Percentiles rank a stretch among this genome's conserved stretches.
Conservation (phyloP, 2,888 invertebrate genomes). For the Rhorus exstirpatorius region DNA sequence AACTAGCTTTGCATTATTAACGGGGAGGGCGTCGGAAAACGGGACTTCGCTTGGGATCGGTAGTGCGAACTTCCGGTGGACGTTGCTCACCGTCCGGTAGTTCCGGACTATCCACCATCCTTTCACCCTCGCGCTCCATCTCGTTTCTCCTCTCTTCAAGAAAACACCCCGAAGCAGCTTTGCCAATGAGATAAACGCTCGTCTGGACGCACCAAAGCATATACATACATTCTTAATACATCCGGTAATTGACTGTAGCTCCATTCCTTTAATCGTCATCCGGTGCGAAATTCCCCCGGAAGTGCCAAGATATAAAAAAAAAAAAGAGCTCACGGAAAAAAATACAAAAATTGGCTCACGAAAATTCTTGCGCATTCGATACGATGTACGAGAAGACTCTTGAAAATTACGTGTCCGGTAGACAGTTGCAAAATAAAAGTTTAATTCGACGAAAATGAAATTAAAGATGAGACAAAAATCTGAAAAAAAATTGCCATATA, state of each 20-base stretch:
- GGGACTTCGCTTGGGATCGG: conserved; percentile 54
- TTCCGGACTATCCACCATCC: conserved; percentile 47
- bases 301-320: not conserved
- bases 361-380: not conserved
- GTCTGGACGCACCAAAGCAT: conserved; percentile 18
- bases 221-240: not conserved
- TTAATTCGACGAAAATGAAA: not conserved
- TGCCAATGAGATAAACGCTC: conserved; percentile 59
- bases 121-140: conserved; percentile 43
- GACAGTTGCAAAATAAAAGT: not conserved
- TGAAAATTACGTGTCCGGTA: not conserved
- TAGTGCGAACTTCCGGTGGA: conserved; percentile 66
- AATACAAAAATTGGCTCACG: too few relatives aligned
- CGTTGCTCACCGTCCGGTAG: conserved; percentile 65
- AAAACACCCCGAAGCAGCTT: conserved; percentile 30
- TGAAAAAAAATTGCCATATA: not conserved
- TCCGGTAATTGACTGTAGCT: not conserved
- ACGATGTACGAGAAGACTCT: not conserved
- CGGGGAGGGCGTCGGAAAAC: conserved; percentile 62
- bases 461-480: not conserved
- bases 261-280: not conserved
- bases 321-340: not conserved
- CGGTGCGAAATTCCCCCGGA: not conserved
- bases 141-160: conserved; percentile 35
- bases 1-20: conserved; percentile 83